Evolutionary conservation across 2,888 invertebrate genomes (phyloP).

Genomic region (Leptarthrus brevirostris): DNA sequence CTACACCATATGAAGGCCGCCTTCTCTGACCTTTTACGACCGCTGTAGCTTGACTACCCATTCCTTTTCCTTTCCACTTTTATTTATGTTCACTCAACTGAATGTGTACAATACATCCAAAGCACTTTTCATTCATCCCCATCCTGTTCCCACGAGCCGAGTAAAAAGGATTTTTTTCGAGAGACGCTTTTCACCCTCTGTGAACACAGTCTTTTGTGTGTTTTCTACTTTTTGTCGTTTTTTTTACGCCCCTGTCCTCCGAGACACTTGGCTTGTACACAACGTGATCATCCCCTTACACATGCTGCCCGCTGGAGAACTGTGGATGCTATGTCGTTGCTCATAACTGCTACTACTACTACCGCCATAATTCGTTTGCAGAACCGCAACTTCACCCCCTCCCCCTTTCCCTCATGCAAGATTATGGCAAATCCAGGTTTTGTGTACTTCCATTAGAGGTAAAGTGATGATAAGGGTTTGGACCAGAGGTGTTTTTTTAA

Average conservation of each 20-base stretch:
- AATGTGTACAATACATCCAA: conserved; percentile 21
- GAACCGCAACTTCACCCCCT: conserved; percentile 20
- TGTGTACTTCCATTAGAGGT: conserved; percentile 45
- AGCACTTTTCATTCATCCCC: background rate
- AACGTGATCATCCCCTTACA: conserved; percentile 16
- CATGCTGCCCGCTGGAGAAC: background rate
- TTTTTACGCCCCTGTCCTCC: background rate
- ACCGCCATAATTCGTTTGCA: conserved; percentile 30
- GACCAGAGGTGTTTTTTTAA: conserved; percentile 5
- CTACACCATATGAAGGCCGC: conserved; percentile 8
- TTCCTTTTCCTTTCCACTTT: background rate
- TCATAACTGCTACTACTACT: background rate
- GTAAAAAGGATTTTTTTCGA: background rate
- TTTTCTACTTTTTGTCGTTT: conserved; percentile 6
- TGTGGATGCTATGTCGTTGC: background rate
- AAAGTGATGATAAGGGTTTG: conserved; percentile 44
- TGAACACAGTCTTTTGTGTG: conserved; percentile 43
- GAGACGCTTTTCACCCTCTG: conserved; percentile 36
- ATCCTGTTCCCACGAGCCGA: background rate
- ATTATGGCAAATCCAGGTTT: conserved; percentile 43
- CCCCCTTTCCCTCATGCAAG: conserved; percentile 1
- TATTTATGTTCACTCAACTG: conserved; percentile 34
- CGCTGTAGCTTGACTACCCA: too few species aligned
- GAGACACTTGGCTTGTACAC: conserved; percentile 3
- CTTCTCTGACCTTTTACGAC: too few species aligned